Evolutionary conservation across 2,113 vertebrate genomes (phyloP).

Genomic region (Protomyctophum bolini): DNA sequence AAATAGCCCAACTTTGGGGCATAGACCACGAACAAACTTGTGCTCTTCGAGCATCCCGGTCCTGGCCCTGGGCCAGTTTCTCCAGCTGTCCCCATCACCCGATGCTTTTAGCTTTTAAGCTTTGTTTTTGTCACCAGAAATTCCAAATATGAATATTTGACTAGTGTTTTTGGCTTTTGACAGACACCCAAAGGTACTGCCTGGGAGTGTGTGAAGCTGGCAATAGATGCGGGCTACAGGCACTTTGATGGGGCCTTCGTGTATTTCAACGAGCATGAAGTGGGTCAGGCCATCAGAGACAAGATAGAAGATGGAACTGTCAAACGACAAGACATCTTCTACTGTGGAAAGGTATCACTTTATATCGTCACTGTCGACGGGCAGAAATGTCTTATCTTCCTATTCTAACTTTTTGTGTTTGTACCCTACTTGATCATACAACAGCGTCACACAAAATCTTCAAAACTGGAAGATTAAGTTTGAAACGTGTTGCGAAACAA

Average conservation of each 20-base stretch:
- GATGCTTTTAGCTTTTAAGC: not conserved
- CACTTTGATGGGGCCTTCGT: conserved; percentile 90
- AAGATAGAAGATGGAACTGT: conserved; percentile 90
- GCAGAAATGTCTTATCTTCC: not conserved
- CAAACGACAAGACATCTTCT: conserved; percentile 90
- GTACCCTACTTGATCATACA: not conserved
- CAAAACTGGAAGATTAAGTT: too few species aligned
- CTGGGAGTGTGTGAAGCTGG: conserved; percentile 81
- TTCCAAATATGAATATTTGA: not conserved
- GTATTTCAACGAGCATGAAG: conserved; percentile 90
- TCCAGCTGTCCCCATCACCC: too few species aligned
- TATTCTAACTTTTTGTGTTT: not conserved
- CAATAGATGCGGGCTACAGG: conserved; percentile 89
- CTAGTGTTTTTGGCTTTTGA: conserved; percentile 12
- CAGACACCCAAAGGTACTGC: conserved; percentile 83
- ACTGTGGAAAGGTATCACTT: conserved; percentile 88
- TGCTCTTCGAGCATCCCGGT: too few species aligned
- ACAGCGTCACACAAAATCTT: too few species aligned
- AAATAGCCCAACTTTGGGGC: too few species aligned
- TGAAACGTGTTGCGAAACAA: too few species aligned
- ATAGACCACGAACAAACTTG: too few species aligned
- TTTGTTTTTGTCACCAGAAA: too few species aligned
- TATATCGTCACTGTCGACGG: not conserved
- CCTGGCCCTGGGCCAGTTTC: too few species aligned
- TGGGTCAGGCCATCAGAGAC: conserved; percentile 88